These are phyloP conservation scores for Drosophila paucipuncta DNA, from an alignment of 2,888 invertebrate species.

Conservation along the genomic window DNA sequence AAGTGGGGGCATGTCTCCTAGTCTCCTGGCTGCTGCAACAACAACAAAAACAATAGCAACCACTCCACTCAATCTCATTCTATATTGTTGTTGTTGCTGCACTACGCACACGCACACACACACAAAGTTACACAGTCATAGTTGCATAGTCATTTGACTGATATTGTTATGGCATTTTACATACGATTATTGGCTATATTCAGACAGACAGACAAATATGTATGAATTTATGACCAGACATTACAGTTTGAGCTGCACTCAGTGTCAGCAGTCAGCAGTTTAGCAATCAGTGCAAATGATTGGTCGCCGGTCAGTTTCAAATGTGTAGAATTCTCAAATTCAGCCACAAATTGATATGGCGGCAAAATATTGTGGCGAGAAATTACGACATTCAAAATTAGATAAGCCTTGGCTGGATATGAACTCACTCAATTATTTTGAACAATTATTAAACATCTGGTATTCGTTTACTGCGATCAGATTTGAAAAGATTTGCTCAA, in stretches of 20 bases:
- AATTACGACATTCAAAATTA: slow-evolving; percentile 17
- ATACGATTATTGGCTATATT: slow-evolving; percentile 28
- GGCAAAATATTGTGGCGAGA: not conserved
- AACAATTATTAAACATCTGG: not conserved
- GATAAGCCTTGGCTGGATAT: not conserved
- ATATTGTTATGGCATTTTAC: slow-evolving; percentile 78
- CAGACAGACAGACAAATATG: not conserved
- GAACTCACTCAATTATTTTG: not conserved
- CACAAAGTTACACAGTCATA: slow-evolving; percentile 4
- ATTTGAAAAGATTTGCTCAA: not conserved
- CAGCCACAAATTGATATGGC: slow-evolving; percentile 27
- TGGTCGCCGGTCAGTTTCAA: slow-evolving; percentile 6
- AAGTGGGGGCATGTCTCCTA: slow-evolving; percentile 69
- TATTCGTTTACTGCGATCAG: not conserved
- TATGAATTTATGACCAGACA: slow-evolving; percentile 2
- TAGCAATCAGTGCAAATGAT: slow-evolving; percentile 44
- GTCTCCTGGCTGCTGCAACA: slow-evolving; percentile 18
- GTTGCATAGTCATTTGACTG: slow-evolving; percentile 58
- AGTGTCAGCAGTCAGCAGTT: slow-evolving; percentile 36
- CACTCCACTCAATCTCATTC: slow-evolving; percentile 43
- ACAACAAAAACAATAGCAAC: slow-evolving; percentile 35
- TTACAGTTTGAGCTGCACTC: slow-evolving; percentile 42
- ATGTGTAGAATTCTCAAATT: slow-evolving; percentile 18
- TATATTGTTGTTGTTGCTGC: not conserved
- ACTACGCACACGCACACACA: slow-evolving; percentile 6